Evolutionary conservation across 2,113 vertebrate genomes (phyloP).

Genomic region (Pelmatolapia mariae): DNA sequence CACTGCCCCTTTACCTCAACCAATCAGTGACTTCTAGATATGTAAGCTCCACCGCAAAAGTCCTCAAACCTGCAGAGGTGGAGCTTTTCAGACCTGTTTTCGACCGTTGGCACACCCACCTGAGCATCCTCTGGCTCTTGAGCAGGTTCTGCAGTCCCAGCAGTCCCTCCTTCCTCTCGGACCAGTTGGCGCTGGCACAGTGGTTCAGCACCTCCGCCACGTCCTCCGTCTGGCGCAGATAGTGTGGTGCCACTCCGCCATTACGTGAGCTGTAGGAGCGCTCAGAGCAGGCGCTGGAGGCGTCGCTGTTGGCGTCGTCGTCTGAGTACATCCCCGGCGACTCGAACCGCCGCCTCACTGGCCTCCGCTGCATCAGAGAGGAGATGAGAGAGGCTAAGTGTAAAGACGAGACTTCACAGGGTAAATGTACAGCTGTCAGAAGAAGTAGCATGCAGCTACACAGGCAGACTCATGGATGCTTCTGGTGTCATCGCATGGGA

Average conservation of each 20-base stretch:
- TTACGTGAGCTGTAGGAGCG: conserved; percentile 92
- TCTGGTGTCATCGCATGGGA: neutral
- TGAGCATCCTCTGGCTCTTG: conserved; percentile 94
- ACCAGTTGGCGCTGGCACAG: conserved; percentile 98
- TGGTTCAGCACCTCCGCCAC: conserved; percentile 97
- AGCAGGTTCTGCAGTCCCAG: conserved; percentile 96
- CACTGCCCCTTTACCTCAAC: neutral
- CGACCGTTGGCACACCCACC: conserved; percentile 62
- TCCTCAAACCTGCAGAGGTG: neutral
- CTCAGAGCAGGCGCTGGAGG: conserved; percentile 94
- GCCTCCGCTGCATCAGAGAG: conserved; percentile 80
- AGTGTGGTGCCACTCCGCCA: conserved; percentile 85
- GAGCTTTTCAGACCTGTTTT: neutral
- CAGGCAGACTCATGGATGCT: neutral
- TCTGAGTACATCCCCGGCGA: conserved; percentile 97
- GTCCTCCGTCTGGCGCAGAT: conserved; percentile 92
- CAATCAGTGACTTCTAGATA: neutral
- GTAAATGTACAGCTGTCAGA: neutral
- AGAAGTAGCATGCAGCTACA: neutral
- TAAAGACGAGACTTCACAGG: neutral
- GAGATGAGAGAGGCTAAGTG: neutral
- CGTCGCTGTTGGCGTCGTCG: conserved; percentile 95
- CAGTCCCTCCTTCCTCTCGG: conserved; percentile 95
- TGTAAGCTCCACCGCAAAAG: neutral
- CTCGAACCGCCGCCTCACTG: conserved; percentile 86